Percentiles rank a stretch among this genome's conserved stretches.
Conservation (phyloP, 2,888 invertebrate genomes). For the Branchipolynoe longqiensis region DNA sequence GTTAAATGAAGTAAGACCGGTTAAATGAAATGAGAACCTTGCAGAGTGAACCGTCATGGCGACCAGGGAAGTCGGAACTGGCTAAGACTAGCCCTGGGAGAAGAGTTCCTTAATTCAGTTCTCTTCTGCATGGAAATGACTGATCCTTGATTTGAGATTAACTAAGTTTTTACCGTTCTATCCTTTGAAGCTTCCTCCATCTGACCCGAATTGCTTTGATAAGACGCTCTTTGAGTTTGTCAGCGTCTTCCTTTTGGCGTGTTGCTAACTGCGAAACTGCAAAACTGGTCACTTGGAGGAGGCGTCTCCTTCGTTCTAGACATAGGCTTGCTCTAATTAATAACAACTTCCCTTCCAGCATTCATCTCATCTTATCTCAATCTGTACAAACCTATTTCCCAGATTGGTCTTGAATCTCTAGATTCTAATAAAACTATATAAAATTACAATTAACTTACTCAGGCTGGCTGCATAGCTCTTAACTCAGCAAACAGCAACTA, state of each 20-base stretch:
- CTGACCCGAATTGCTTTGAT: not conserved
- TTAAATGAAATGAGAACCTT: no score
- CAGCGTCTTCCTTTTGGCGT: not conserved
- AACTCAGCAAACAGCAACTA: no score
- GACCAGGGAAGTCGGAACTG: conserved; percentile 31
- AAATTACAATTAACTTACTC: no score
- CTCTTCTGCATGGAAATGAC: conserved; percentile 20
- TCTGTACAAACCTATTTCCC: no score
- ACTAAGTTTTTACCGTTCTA: conserved; percentile 20
- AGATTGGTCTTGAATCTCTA: not conserved
- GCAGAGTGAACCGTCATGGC: no score
- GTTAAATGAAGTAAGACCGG: no score
- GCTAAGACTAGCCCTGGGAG: conserved; percentile 5
- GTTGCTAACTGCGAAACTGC: not conserved
- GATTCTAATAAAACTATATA: no score
- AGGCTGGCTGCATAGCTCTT: no score
- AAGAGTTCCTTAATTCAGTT: conserved; percentile 24
- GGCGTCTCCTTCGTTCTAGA: conserved; percentile 27
- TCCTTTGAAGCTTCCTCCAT: conserved; percentile 18
- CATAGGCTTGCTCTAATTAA: conserved; percentile 20
- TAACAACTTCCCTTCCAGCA: not conserved
- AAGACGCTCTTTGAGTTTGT: not conserved
- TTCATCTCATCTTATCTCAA: no score
- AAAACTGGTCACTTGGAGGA: conserved; percentile 10
- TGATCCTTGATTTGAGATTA: conserved; percentile 23